Base-by-base conservation (phyloP, 2,888 invertebrate species). In the Megaustenia siamemsis region DNA sequence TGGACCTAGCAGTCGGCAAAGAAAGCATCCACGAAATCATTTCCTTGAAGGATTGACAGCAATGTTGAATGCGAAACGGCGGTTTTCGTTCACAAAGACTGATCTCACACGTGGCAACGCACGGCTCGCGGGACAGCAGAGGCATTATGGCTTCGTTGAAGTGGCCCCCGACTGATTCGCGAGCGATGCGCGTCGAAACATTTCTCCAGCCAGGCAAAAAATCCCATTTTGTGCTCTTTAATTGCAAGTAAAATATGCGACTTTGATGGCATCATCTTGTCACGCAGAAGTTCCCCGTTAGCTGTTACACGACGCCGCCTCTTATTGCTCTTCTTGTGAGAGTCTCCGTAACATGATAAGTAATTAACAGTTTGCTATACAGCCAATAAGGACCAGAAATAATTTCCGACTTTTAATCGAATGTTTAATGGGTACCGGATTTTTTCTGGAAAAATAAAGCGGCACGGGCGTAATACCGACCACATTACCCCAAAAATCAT, bases 61-160 rank as follows among this genome's bases (percentile, higher is more conserved):
- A 15, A 21, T 56, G 24, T 24, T 12, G 56, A 21, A 10, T n/a
- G 4, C 5, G 18, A 56, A n/a, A 56, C 56, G n/a, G 56, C 21
- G 56, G 56, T 56, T 56, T 56, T 56, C n/a, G 56, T 56, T n/a
- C 56, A n/a, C 56, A 56, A 56, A 24, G 56, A n/a, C 56, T 56
- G 56, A 5, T n/a, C 21, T 21, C 56, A n/a, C 56, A n/a, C n/a
- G 56, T 56, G 24, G 56, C 56, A n/a, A n/a, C 21, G 56, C 56
- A 15, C 56, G 21, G 56, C 21, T n/a, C 21, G 21, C 56, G 56
- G n/a, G n/a, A 21, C 56, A n/a, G 56, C 21, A 56, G n/a, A 21
- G 56, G n/a, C n/a, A n/a, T 21, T 21, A 18, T 21, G 18, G 56
- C 56, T 56, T 56, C n/a, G 5, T 21, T 24, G 56, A 56, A 56